Evolutionary conservation across 2,797 vertebrate species (phyloP), one percentile per base, ranked within the genome.

Genomic region (Myiotriccus ornatus): DNA sequence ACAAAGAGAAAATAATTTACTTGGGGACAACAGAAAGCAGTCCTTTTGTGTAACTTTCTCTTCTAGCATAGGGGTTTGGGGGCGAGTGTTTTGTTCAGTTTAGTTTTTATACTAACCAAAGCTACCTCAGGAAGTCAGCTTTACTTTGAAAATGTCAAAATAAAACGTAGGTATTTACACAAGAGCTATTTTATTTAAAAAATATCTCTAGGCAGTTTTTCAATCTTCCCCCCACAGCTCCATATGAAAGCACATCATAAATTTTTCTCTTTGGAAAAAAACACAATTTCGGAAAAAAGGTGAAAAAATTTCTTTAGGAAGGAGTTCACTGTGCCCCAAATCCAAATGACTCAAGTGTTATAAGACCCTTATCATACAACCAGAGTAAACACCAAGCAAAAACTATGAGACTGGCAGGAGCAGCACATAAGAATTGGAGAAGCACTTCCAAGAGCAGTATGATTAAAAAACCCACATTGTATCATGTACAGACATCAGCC

Each of bases 1-100:
- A 84, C 34, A 86, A 81, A 52, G 24, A 77, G 49, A 77, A 95
- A 94, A 95, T 88, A 37, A 91, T 90, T 90, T 85, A 93, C 68
- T 60, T 77, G 34, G 6, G 21, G 34, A 70, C 7, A 25, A 85
- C 0, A 3, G 56, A 76, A 93, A 94, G 74, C 14, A 59, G 44
- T 16, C 6, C 30, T 78, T 87, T 83, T 46, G 69, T 22, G 2
- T 65, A 70, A 77, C 14, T 62, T 83, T 59, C 18, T 37, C 22
- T n/a, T 69, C 32, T 6, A 16, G 8, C 14, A 5, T 9, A 76
- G 24, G 13, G 18, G 24, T 7, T 65, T 77, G 3, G 6, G 9
- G 14, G 5, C 12, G 7, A 82, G 11, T 2, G 15, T 84, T 89
- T 75, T 80, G 12, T 44, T 74, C 41, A 37, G 11, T 37, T 86